Base-by-base conservation (phyloP, 2,113 vertebrate genomes). In the Trachemys scripta region DNA sequence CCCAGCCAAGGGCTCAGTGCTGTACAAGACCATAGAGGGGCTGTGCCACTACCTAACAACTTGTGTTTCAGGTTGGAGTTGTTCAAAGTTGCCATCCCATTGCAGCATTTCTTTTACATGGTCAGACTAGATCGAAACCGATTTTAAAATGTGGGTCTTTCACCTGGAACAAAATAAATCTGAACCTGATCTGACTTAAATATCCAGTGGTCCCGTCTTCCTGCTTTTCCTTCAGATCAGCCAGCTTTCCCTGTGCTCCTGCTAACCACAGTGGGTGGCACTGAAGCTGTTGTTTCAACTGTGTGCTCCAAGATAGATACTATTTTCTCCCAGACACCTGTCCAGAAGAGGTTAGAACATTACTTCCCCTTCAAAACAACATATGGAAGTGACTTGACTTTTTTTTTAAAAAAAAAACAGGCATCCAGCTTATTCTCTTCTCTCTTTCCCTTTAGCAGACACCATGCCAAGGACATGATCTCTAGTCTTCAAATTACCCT, bases 401-500 rank as follows among this genome's bases (percentile, higher is more conserved):
- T 45, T 45, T 45, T 42, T 42, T 12, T 5, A n/a, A n/a, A n/a
- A n/a, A n/a, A n/a, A n/a, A 17, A 35, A 20, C 45, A 25, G 11
- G 22, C 25, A 78, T 35, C 65, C 78, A 57, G 1, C 16, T 54
- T 50, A 45, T 57, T 6, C 7, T 65, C 10, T 10, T 24, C 11
- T 35, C 35, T 35, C 2, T 19, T 31, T 1, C 3, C 81, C 49
- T 83, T 79, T 56, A n/a, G 25, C 0, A 19, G 35, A 50, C 42
- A 45, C 3, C 0, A 1, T 16, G 3, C 57, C n/a, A 4, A 16
- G 20, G 42, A 25, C 12, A n/a, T 3, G 2, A 59, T 31, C 42
- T 82, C 27, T 22, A 0, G 6, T 14, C 9, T 0, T 0, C 78
- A 27, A 20, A 8, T 35, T 22, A 8, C 3, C 0, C 24, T 45